Percentiles rank a stretch among this genome's conserved stretches.
Conservation (phyloP, 2,888 invertebrate species). For the Leptinotarsa juncta region DNA sequence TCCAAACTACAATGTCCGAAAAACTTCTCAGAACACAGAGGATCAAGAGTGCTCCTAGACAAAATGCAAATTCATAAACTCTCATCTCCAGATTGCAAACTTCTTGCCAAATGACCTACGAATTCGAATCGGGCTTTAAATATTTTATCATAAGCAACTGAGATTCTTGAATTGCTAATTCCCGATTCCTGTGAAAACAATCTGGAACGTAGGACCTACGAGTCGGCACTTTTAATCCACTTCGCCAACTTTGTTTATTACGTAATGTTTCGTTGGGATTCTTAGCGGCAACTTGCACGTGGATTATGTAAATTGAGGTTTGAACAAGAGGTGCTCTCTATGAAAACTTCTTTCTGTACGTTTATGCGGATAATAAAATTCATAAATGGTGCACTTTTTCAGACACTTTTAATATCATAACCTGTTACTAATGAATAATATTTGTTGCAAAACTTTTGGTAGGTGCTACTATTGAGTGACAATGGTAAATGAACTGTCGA, state of each 20-base stretch:
- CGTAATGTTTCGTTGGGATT: slow-evolving; percentile 2
- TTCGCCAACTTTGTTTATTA: slow-evolving; percentile 18
- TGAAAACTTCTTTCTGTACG: neutral
- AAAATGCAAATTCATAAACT: slow-evolving; percentile 6
- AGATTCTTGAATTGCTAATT: slow-evolving; percentile 9
- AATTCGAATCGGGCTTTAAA: neutral
- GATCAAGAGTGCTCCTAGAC: neutral
- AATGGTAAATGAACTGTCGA: too few species aligned
- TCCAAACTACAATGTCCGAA: neutral
- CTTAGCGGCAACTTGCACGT: neutral
- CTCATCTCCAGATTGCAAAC: neutral
- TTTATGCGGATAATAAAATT: neutral
- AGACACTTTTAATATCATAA: too few species aligned
- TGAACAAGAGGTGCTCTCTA: neutral
- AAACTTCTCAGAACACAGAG: neutral
- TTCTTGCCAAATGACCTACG: neutral
- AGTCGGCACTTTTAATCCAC: slow-evolving; percentile 8
- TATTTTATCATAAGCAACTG: neutral
- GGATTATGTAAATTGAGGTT: slow-evolving; percentile 13
- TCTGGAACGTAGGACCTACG: neutral
- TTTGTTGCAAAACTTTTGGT: too few species aligned
- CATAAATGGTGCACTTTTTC: neutral
- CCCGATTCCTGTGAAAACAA: neutral
- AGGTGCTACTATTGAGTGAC: too few species aligned
- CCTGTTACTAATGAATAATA: too few species aligned